A percentile compares a stretch with the other conserved stretches of the same genome.
phyloP scores from a whole-genome alignment of 2,797 vertebrate species.

The Lacerta agilis region DNA sequence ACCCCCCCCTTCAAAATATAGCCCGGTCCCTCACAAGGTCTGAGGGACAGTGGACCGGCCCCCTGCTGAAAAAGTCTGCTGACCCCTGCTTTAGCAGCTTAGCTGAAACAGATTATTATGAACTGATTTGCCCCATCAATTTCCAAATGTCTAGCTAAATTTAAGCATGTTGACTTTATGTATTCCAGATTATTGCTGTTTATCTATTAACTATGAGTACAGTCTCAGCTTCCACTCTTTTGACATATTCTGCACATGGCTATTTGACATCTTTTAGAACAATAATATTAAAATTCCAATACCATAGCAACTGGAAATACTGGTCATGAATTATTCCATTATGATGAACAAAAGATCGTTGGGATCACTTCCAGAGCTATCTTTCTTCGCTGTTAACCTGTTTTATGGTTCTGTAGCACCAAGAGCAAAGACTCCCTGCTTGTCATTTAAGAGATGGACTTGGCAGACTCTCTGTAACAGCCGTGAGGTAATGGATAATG shows the following conservation, averaged over 20 bases:
- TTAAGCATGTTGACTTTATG: not conserved
- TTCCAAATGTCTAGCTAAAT: not conserved
- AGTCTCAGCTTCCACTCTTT: not conserved
- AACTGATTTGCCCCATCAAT: not conserved
- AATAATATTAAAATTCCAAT: not conserved
- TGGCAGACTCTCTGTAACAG: not conserved
- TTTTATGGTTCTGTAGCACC: constrained; percentile 28
- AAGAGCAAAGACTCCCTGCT: not conserved
- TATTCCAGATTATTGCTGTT: not conserved
- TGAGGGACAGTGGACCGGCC: no score
- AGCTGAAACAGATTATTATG: not conserved
- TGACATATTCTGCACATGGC: constrained; percentile 1
- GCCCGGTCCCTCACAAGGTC: no score
- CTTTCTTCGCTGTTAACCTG: not conserved
- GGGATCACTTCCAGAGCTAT: not conserved
- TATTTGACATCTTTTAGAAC: constrained; percentile 13
- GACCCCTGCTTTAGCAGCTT: not conserved
- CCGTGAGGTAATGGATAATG: not conserved
- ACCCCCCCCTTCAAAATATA: no score
- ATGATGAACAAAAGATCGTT: constrained; percentile 13
- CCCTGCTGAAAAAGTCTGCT: no score
- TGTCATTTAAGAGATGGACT: constrained; percentile 29
- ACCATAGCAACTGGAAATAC: constrained; percentile 21
- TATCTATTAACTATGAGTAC: not conserved
- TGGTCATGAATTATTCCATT: constrained; percentile 27